phyloP scores from a whole-genome alignment of 2,888 invertebrate species.

The Temnothorax rugatulus region DNA sequence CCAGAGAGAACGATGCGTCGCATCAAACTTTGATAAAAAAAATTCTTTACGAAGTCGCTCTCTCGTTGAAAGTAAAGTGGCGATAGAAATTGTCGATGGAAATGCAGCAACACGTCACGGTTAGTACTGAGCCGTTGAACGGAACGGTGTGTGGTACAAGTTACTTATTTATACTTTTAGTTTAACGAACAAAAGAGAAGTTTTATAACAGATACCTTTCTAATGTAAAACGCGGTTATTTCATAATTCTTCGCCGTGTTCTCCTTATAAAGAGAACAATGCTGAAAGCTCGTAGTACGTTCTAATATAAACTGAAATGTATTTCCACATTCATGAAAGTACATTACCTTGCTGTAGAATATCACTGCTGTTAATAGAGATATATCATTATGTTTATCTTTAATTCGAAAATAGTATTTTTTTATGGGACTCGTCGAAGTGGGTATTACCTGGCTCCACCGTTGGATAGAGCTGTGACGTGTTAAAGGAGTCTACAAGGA shows the following conservation, averaged over 20 bases:
- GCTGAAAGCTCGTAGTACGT: neutral
- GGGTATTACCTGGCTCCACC: constrained; percentile 49
- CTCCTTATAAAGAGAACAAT: neutral
- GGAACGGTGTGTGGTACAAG: neutral
- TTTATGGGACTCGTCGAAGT: neutral
- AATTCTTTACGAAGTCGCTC: constrained; percentile 25
- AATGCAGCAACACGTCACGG: neutral
- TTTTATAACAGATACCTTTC: neutral
- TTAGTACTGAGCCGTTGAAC: constrained; percentile 5
- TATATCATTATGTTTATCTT: neutral
- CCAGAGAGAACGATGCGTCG: neutral
- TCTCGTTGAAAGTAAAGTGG: neutral
- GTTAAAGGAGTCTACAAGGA: constrained; percentile 74
- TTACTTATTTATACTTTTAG: neutral
- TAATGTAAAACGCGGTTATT: neutral
- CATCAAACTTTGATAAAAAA: constrained; percentile 1
- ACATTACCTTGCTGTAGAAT: neutral
- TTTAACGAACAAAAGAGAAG: neutral
- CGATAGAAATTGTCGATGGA: neutral
- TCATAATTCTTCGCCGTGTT: neutral
- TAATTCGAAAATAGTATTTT: neutral
- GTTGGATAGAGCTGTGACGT: constrained; percentile 83
- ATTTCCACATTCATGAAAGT: neutral
- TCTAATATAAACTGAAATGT: neutral
- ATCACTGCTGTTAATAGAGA: neutral